phyloP scores from a whole-genome alignment of 2,888 invertebrate genomes.

The Dugesia japonica region DNA sequence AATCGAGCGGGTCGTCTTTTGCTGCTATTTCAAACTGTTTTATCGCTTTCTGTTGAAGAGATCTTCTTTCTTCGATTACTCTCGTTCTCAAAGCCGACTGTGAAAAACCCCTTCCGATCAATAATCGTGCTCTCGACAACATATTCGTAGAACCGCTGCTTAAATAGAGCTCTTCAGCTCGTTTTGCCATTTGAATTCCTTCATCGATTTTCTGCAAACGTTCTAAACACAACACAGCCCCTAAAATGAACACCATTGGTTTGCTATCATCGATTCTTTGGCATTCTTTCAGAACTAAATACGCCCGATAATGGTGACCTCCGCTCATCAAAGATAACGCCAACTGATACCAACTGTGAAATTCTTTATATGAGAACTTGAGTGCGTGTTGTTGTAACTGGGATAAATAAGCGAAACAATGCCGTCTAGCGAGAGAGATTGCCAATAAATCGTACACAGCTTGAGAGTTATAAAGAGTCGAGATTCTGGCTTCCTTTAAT shows the following conservation, averaged over 20 bases:
- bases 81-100: conserved; percentile 57
- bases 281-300: conserved; percentile 64
- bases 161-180: conserved; percentile 52
- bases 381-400: conserved; percentile 80
- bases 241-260: conserved; percentile 63
- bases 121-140: conserved; percentile 60
- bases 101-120: conserved; percentile 71
- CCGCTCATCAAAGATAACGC: conserved; percentile 65
- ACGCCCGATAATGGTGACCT: conserved; percentile 51
- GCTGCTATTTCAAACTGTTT: conserved; percentile 57
- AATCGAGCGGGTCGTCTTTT: not conserved
- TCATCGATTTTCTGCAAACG: conserved; percentile 54
- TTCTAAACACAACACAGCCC: conserved; percentile 70
- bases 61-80: conserved; percentile 50
- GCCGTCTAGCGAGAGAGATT: conserved; percentile 67
- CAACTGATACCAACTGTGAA: conserved; percentile 85
- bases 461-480: conserved; percentile 70
- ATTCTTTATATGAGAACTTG: conserved; percentile 87
- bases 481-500: conserved; percentile 65
- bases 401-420: conserved; percentile 52
- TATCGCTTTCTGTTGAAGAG: conserved; percentile 54
- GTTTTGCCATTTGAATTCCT: conserved; percentile 59
- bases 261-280: conserved; percentile 59
- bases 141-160: conserved; percentile 47
- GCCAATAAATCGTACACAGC: conserved; percentile 77